A percentile compares a stretch with the other conserved stretches of the same genome.
These are phyloP conservation scores for Mastomys coucha DNA, from an alignment of 2,113 vertebrate species.

Conservation along the genomic window DNA sequence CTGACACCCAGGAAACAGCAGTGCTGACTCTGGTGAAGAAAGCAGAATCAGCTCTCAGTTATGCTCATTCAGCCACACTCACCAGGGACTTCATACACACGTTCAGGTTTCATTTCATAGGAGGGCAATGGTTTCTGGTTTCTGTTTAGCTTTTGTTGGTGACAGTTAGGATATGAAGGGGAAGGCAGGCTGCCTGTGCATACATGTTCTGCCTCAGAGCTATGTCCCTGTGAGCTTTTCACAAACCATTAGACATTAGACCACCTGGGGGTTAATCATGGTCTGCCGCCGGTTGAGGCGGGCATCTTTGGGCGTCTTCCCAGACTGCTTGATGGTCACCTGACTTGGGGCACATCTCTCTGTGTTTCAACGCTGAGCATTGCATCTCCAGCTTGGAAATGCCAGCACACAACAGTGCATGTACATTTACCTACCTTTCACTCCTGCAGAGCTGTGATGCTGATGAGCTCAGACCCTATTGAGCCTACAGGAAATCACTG, in stretches of 20 bases:
- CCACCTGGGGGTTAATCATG: background rate
- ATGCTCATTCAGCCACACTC: accelerated
- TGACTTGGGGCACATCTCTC: background rate
- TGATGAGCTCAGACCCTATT: background rate
- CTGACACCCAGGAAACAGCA: background rate
- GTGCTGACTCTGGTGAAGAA: background rate
- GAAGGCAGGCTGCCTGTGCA: background rate
- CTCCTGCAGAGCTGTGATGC: background rate
- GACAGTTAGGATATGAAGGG: background rate
- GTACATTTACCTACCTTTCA: background rate
- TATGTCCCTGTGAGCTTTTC: background rate
- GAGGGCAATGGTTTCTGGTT: conserved; percentile 44
- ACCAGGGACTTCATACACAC: background rate
- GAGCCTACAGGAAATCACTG: background rate
- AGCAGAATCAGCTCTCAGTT: background rate
- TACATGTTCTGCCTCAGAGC: accelerated
- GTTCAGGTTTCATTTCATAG: conserved; percentile 31
- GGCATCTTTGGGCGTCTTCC: background rate
- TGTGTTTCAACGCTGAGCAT: background rate
- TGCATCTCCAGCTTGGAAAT: background rate
- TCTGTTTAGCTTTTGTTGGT: conserved; percentile 34
- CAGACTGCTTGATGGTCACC: background rate
- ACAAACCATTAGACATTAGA: background rate
- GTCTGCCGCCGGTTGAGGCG: background rate
- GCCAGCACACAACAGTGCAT: background rate